A percentile compares a stretch with the other conserved stretches of the same genome.
These are phyloP conservation scores for Eupsittula cactorum DNA, from an alignment of 2,113 vertebrate genomes.

Conservation along the genomic window DNA sequence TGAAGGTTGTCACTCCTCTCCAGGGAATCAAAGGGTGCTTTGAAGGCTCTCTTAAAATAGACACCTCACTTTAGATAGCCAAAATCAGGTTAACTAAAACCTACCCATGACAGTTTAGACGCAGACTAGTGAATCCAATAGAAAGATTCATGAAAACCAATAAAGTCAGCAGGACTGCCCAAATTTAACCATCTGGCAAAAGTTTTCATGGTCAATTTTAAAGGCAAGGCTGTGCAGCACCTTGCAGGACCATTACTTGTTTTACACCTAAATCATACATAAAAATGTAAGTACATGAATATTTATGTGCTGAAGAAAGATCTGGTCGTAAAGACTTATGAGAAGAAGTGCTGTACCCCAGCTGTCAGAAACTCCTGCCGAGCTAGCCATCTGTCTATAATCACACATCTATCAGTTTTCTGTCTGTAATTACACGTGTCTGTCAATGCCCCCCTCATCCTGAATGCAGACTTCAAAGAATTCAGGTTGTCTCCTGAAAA, in stretches of 20 bases:
- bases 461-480: constrained; percentile 19
- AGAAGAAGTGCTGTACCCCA: constrained; percentile 50
- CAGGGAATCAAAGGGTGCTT: background rate
- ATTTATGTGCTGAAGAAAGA: constrained; percentile 58
- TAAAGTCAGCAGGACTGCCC: background rate
- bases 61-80: background rate
- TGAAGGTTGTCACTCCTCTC: background rate
- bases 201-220: constrained; percentile 35
- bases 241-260: background rate
- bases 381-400: constrained; percentile 57
- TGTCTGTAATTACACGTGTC: constrained; percentile 27
- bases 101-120: background rate
- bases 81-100: background rate
- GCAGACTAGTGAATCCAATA: background rate
- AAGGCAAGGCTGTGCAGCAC: constrained; percentile 3
- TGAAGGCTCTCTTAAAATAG: background rate
- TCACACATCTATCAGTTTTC: constrained; percentile 45
- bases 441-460: constrained; percentile 12
- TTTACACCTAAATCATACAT: constrained; percentile 33
- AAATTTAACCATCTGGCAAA: background rate
- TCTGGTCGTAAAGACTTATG: constrained; percentile 5
- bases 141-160: background rate
- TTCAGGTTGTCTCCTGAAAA: constrained; percentile 20
- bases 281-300: constrained; percentile 43
- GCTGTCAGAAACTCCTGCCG: constrained; percentile 43